Evolutionary conservation across 1,140 invertebrate genomes (phyloP).

Genomic region (Protaetia brevitarsis): DNA sequence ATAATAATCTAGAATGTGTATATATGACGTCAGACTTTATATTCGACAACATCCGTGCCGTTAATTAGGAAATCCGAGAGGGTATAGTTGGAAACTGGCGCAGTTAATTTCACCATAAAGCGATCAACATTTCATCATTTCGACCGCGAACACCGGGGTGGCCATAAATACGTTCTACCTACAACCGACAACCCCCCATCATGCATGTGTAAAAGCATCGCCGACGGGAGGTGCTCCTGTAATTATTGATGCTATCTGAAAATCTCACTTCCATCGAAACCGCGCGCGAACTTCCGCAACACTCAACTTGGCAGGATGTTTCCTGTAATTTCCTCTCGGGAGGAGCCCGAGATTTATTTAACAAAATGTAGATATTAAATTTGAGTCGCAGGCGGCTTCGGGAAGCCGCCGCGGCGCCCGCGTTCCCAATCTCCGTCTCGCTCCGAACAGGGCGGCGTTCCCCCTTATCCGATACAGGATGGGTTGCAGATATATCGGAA

Average conservation of each 20-base stretch:
- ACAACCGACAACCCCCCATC: not conserved
- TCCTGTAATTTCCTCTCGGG: constrained; percentile 32
- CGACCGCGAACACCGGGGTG: not conserved
- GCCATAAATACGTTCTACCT: not conserved
- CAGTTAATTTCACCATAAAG: not conserved
- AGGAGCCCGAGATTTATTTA: constrained; percentile 17
- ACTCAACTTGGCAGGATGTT: constrained; percentile 31
- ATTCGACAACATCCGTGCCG: too few species aligned
- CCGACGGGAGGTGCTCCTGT: constrained; percentile 26
- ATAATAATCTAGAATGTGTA: too few species aligned
- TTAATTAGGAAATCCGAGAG: not conserved
- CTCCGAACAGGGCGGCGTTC: too few species aligned
- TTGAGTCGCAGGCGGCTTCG: not conserved
- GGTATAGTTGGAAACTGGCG: not conserved
- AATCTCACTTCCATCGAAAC: constrained; percentile 32
- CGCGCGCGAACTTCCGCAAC: constrained; percentile 28
- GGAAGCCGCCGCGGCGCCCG: not conserved
- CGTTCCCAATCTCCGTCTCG: too few species aligned
- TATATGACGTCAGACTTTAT: too few species aligned
- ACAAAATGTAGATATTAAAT: constrained; percentile 21
- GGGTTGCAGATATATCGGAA: not conserved
- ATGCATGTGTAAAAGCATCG: not conserved
- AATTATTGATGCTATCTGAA: constrained; percentile 35
- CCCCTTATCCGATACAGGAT: not conserved
- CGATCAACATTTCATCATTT: constrained; percentile 7